Evolutionary conservation across 2,113 vertebrate species (phyloP), one percentile per base, ranked within the genome.

Genomic region (Phylloscopus trochilus): DNA sequence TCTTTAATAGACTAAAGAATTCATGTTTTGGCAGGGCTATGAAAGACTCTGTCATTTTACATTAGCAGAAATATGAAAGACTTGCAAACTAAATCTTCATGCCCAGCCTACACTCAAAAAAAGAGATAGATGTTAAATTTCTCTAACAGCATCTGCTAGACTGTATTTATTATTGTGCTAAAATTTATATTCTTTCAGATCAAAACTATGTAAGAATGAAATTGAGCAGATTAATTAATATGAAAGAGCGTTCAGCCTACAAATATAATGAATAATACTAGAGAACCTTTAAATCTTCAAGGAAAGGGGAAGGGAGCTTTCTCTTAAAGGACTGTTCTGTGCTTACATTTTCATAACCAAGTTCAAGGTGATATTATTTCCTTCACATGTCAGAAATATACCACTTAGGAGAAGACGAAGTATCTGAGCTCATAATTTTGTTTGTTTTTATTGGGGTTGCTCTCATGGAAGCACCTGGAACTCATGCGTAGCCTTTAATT

Each of bases 21-120:
- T 97, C 96, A 94, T 14, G 43, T 95, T 97, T 96, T 97, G 97
- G 88, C 92, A 97, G 88, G 52, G 90, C 92, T 96, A 91, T 94
- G 77, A 96, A 95, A 96, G 62, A 83, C 67, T 77, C 56, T 96
- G 92, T 96, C 92, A 95, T 94, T 97, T 96, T 80, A 92, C 46
- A 93, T 97, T 96, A 96, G 44, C 43, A 87, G 68, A 62, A 76
- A 78, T 88, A 41, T 64, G 67, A 95, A 95, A 96, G 66, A 89
- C 51, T 92, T 96, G 55, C 31, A 64, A 87, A 55, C 43, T 87
- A 69, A 76, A 30, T 56, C 27, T 87, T 93, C 9, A 33, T 64
- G 20, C 21, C 15, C 10, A n/a, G 15, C 44, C 46, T 87, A 33
- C 23, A 69, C 23, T 49, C 47, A 44, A 88, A 78, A 7, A 83